Evolutionary conservation across 2,888 invertebrate species (phyloP), one percentile per base, ranked within the genome.

Genomic region (Quadriops clusia): DNA sequence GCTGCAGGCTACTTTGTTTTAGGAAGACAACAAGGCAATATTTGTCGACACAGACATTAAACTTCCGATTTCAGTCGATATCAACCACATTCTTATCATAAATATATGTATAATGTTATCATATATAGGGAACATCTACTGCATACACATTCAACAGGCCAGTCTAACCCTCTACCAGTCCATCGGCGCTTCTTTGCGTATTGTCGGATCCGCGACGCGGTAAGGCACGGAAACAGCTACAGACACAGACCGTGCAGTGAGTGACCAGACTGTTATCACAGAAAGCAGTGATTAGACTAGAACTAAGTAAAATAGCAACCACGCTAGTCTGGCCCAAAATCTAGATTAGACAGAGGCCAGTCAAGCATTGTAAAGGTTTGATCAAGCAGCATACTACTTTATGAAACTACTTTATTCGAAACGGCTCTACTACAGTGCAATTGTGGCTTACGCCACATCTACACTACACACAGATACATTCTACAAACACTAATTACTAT

Each of bases 351-450:
- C 32, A 28, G 33, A 37, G 38, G 36, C 37, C 36, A 32, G 36
- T 34, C 43, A 50, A 51, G 51, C 53, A 49, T 32, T 15, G 33
- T 37, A 30, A 30, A 37, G 34, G 23, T 38, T 36, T 35, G 53
- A 59, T 54, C 61, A 63, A 62, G 62, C 63, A 61, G 58, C 60
- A 57, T 55, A 56, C 64, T 64, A 64, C 64, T 62, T 59, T 61
- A 61, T 61, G 58, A 61, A 63, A 63, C 65, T 65, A 65, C 64
- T 65, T 65, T 65, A 65, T 65, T 64, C 55, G 56, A 57, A 63
- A 64, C 60, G 58, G 60, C 61, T 61, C 60, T 60, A 57, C 58
- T 62, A 64, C 63, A 65, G 64, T 64, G 64, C 64, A 64, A 53
- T 44, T 49, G 54, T 37, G 33, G 31, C 30, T 30, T 30, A 39